Conservation (phyloP, 1,140 invertebrate genomes). For the Drosophila pruinosa region DNA sequence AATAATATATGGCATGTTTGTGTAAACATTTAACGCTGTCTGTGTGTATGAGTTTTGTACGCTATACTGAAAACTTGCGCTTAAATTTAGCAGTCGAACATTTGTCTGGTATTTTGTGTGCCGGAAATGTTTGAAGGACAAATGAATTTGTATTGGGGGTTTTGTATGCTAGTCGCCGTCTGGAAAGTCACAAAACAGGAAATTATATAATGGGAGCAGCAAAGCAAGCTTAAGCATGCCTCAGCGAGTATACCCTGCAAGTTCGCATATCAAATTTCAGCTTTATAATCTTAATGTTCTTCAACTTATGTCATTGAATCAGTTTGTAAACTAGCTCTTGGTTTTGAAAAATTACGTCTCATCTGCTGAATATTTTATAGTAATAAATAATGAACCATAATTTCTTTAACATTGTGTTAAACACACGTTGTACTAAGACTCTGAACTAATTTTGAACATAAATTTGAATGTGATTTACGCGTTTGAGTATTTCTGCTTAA, state of each 20-base stretch:
- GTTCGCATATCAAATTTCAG: not conserved
- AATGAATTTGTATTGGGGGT: slow-evolving; percentile 25
- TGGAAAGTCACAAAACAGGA: slow-evolving; percentile 19
- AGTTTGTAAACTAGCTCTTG: not conserved
- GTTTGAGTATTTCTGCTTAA: too few species aligned
- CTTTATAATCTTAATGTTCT: not conserved
- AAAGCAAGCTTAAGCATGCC: not conserved
- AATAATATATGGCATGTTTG: slow-evolving; percentile 73
- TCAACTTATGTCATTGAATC: not conserved
- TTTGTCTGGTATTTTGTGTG: slow-evolving; percentile 43
- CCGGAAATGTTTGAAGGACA: slow-evolving; percentile 46
- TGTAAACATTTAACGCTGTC: slow-evolving; percentile 49
- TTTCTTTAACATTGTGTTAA: too few species aligned
- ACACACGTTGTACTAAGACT: too few species aligned
- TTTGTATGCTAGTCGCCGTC: slow-evolving; percentile 2
- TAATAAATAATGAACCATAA: too few species aligned
- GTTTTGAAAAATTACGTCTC: not conserved
- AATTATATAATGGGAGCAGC: slow-evolving; percentile 3
- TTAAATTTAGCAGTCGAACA: slow-evolving; percentile 51
- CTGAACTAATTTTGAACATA: too few species aligned
- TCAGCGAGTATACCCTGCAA: not conserved
- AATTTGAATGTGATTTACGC: too few species aligned
- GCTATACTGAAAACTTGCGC: slow-evolving; percentile 54
- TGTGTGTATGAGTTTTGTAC: not conserved
- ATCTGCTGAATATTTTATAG: too few species aligned